Base-by-base conservation (phyloP, 1,140 invertebrate genomes). In the Nomia melanderi region DNA sequence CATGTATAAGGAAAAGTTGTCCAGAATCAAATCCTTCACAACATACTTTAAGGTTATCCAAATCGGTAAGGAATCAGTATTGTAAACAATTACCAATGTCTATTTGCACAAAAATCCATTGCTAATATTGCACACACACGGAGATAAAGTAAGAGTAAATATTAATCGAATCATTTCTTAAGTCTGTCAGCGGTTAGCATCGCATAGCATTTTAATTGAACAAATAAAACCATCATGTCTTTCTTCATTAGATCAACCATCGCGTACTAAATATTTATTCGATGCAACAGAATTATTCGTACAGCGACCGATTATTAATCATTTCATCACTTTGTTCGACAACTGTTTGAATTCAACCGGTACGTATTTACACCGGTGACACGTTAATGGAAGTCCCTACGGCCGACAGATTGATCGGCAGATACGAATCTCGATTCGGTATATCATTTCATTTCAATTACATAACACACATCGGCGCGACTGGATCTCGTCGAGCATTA, bases 341-440 rank as follows among this genome's bases (percentile, higher is more conserved):
- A 60, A 79, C 41, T 53, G 62, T 82, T 81, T 78, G 71, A 79
- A 78, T 82, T 79, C 81, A 73, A 80, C 79, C n/a, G n/a, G n/a
- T n/a, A 50, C 73, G 44, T 76, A 44, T 44, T 44, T 44, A 62
- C 62, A 27, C 29, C 53, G 57, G 60, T 69, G 56, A 81, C 69
- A 73, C 39, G 41, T 64, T 85, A 69, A 83, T 82, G 54, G 63
- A 44, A 33, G 23, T n/a, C 59, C 9, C 14, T 20, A 6, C 14
- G 17, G 11, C 29, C 9, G 57, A 63, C 14, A 63, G 70, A 72
- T 63, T 53, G 70, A 73, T 73, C 57, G 5, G 14, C 23, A 50
- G 41, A 73, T 64, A 64, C 23, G 9, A 27, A 73, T 73, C 31
- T 53, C 6, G 59, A 64, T 73, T 72, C 59, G 70, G 25, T 63